Evolutionary conservation across 2,797 vertebrate species (phyloP), one percentile per base, ranked within the genome.

Genomic region (Dendrocincla fuliginosa): DNA sequence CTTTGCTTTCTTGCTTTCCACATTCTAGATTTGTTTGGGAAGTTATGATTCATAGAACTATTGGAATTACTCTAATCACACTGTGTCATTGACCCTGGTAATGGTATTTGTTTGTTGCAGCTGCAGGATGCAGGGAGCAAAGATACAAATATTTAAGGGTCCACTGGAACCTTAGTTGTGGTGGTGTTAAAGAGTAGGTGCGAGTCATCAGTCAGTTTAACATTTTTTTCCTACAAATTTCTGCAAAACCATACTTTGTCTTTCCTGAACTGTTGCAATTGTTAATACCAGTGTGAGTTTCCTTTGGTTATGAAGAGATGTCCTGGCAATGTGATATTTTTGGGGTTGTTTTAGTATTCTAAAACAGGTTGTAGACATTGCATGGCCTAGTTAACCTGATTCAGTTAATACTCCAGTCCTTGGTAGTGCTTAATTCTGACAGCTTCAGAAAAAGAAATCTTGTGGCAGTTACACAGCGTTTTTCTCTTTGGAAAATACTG

Each of bases 391-490:
- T 84, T 73, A 56, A 56, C 2, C 5, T 1, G 4, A 22, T 74
- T 70, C 1, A 5, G 1, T 50, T 19, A 69, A 49, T 76, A 30
- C 24, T 89, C 15, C 82, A 1, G 16, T 87, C 7, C 23, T 59
- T 85, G 22, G 8, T 44, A 47, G 20, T 32, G 32, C 23, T 81
- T 89, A 68, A 17, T 44, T 75, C 14, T 49, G 52, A 33, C 52
- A 77, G 23, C 47, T 87, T 89, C 35, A 20, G 42, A 59, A 75
- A 17, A 71, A 53, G 39, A 82, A 90, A 57, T 27, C 5, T 53
- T 22, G 16, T 0, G 0, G 59, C 10, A 60, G n/a, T 65, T 69
- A 44, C 4, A 11, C 5, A 28, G 55, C 49, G 17, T 23, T 60
- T 75, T 87, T 71, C 28, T 61, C n/a, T 86, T 81, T 14, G 57